A percentile compares a stretch with the other conserved stretches of the same genome.
These are phyloP conservation scores for Rhagoletis pomonella DNA, from an alignment of 1,140 invertebrate species.

Conservation along the genomic window DNA sequence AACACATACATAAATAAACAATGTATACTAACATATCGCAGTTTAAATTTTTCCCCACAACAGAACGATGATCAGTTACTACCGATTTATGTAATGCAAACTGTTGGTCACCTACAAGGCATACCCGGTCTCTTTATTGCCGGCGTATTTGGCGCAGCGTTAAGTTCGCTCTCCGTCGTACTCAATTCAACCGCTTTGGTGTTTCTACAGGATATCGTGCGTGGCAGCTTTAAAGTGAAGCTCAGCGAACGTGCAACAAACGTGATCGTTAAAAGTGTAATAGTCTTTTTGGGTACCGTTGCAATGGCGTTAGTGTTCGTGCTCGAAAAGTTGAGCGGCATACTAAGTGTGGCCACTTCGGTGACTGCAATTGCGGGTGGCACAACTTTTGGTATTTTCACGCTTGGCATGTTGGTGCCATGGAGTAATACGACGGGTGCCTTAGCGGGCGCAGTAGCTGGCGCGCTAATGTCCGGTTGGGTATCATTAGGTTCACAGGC, in stretches of 20 bases:
- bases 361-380: constrained; percentile 89
- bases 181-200: constrained; percentile 89
- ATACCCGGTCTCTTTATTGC: constrained; percentile 87
- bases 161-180: constrained; percentile 88
- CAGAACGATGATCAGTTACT: constrained; percentile 81
- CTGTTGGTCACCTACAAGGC: constrained; percentile 80
- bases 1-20: not conserved
- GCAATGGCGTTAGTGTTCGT: constrained; percentile 82
- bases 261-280: constrained; percentile 80
- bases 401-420: constrained; percentile 88
- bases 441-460: constrained; percentile 77
- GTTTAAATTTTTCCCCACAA: constrained; percentile 62
- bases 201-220: constrained; percentile 87
- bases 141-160: constrained; percentile 83
- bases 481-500: constrained; percentile 77
- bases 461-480: constrained; percentile 77
- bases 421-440: constrained; percentile 85
- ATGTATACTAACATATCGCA: constrained; percentile 58
- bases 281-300: constrained; percentile 79
- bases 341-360: constrained; percentile 85
- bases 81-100: constrained; percentile 82
- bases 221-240: constrained; percentile 79
- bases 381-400: constrained; percentile 89
- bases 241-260: constrained; percentile 79
- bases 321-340: constrained; percentile 83